These are phyloP conservation scores for Oegoconia quadripuncta DNA, from an alignment of 2,888 invertebrate genomes.

Conservation along the genomic window DNA sequence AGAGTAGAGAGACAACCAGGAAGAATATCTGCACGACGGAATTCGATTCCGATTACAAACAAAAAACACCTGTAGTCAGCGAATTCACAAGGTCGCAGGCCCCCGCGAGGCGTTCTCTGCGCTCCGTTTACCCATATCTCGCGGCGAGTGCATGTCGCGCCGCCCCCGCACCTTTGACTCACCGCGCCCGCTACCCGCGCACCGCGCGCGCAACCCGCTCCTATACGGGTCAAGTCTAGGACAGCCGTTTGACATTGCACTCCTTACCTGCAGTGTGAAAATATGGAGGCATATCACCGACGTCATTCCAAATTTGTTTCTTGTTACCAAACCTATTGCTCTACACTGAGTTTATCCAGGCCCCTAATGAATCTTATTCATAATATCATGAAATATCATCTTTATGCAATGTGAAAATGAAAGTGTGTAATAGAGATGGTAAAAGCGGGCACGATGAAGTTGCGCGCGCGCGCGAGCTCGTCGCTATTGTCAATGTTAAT, in stretches of 20 bases:
- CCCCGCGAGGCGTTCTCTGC: constrained; percentile 64
- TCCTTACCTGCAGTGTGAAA: too few relatives aligned
- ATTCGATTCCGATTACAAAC: constrained; percentile 58
- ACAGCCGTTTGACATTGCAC: constrained; percentile 40
- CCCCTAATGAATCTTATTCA: too few relatives aligned
- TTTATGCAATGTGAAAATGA: constrained; percentile 38
- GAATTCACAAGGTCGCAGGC: constrained; percentile 73
- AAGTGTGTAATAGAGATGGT: constrained; percentile 41
- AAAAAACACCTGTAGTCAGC: constrained; percentile 77
- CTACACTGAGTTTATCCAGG: too few relatives aligned
- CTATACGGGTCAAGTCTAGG: constrained; percentile 53
- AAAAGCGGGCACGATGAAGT: constrained; percentile 32
- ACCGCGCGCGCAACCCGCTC: constrained; percentile 31
- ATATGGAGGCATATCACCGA: constrained; percentile 10
- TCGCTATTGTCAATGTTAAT: constrained; percentile 67
- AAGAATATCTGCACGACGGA: constrained; percentile 43
- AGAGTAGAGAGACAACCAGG: constrained; percentile 33
- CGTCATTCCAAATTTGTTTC: constrained; percentile 4
- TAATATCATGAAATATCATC: too few relatives aligned
- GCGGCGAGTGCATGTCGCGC: constrained; percentile 56
- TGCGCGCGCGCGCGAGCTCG: constrained; percentile 61
- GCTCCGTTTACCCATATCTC: constrained; percentile 78
- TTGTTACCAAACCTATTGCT: neutral
- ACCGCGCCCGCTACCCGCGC: constrained; percentile 37
- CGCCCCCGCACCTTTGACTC: constrained; percentile 65